Conservation (phyloP, 2,888 invertebrate genomes). For the Andrena chrysosceles region DNA sequence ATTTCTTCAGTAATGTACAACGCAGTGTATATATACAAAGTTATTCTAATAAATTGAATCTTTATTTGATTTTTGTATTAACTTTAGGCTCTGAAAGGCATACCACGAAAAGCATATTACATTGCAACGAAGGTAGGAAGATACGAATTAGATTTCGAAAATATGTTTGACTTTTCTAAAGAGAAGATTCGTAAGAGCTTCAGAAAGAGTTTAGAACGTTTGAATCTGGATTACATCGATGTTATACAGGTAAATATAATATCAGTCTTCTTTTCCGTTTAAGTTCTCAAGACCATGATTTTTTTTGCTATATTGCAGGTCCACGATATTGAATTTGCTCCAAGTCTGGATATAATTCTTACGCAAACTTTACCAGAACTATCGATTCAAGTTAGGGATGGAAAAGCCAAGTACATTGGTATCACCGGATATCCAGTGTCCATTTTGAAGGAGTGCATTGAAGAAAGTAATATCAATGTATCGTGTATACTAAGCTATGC, state of each 20-base stretch:
- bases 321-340: conserved; percentile 96
- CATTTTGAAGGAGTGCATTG: conserved; percentile 90
- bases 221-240: conserved; percentile 94
- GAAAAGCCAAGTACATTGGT: conserved; percentile 93
- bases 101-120: conserved; percentile 94
- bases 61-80: conserved; percentile 2
- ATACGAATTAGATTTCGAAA: conserved; percentile 89
- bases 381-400: conserved; percentile 90
- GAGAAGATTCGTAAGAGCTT: conserved; percentile 91
- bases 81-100: conserved; percentile 89
- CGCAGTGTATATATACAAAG: too few relatives aligned
- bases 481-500: conserved; percentile 92
- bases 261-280: background rate
- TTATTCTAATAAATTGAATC: too few relatives aligned
- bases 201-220: conserved; percentile 89
- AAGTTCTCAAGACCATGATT: background rate
- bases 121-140: conserved; percentile 97
- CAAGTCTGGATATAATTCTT: conserved; percentile 90
- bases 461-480: conserved; percentile 88
- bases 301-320: conserved; percentile 86
- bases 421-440: conserved; percentile 94
- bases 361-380: conserved; percentile 95
- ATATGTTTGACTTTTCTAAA: conserved; percentile 95
- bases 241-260: conserved; percentile 91
- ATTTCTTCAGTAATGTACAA: too few relatives aligned